Evolutionary conservation across 1,140 invertebrate species (phyloP).

Genomic region (Colletes latitarsis): DNA sequence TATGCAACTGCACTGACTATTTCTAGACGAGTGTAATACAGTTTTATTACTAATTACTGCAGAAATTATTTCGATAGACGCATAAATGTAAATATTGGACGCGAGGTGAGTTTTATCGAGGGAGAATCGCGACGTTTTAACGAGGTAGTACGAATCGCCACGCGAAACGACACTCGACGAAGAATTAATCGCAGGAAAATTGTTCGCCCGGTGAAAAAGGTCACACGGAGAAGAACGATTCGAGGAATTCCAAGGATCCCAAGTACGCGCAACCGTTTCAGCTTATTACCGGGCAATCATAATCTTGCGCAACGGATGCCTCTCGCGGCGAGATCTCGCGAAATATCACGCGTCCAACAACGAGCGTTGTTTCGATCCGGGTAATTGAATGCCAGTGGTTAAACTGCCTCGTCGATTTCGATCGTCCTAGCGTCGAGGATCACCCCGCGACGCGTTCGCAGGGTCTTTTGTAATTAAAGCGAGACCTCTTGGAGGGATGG

Average conservation of each 20-base stretch:
- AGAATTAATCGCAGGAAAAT: neutral
- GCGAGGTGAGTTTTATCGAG: too few relatives aligned
- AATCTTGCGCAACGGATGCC: conserved; percentile 33
- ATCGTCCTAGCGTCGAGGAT: neutral
- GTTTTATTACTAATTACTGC: too few relatives aligned
- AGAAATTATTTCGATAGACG: too few relatives aligned
- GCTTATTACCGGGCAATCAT: conserved; percentile 39
- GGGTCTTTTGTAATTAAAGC: conserved; percentile 6
- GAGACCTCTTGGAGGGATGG: neutral
- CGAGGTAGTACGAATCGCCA: too few relatives aligned
- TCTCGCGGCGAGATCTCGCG: neutral
- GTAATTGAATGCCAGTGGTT: conserved; percentile 36
- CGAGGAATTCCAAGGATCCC: conserved; percentile 26
- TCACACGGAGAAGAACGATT: neutral
- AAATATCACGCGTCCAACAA: conserved; percentile 22
- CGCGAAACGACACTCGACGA: too few relatives aligned
- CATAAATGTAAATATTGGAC: too few relatives aligned
- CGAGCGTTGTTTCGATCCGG: conserved; percentile 3
- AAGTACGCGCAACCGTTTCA: conserved; percentile 15
- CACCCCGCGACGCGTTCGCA: neutral
- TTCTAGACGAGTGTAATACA: too few relatives aligned
- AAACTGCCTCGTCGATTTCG: neutral
- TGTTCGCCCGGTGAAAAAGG: too few relatives aligned
- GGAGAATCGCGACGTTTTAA: too few relatives aligned
- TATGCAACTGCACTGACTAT: too few relatives aligned